Evolutionary conservation across 92 coral and sea anemone genomes (phyloP).

Genomic region (Actinostola sp.): DNA sequence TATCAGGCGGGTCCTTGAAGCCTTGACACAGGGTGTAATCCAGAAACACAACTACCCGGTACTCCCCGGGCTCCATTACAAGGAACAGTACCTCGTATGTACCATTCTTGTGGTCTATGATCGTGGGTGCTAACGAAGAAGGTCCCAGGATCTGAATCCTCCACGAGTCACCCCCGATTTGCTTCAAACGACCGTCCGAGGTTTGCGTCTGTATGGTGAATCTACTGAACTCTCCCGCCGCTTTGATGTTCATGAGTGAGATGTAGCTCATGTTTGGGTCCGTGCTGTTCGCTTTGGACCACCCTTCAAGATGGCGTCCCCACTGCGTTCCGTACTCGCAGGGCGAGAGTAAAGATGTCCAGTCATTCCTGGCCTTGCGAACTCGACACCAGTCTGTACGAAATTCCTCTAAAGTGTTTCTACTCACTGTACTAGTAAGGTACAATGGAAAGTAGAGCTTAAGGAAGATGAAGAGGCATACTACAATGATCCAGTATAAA

Average conservation of each 20-base stretch:
- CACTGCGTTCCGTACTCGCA: conserved; percentile 56
- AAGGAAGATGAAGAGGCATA: conserved; percentile 55
- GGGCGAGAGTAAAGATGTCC: conserved; percentile 55
- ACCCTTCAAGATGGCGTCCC: conserved; percentile 39
- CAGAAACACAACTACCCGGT: conserved; percentile 55
- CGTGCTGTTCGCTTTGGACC: conserved; percentile 60
- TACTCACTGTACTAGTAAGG: conserved; percentile 63
- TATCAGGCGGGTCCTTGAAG: conserved; percentile 76
- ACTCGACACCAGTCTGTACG: conserved; percentile 79
- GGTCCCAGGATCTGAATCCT: conserved; percentile 72
- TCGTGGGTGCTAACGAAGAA: conserved; percentile 72
- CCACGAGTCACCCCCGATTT: conserved; percentile 89
- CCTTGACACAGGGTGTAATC: conserved; percentile 89
- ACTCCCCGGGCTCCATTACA: conserved; percentile 85
- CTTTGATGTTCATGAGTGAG: conserved; percentile 65
- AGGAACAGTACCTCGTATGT: conserved; percentile 89
- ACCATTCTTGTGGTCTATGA: conserved; percentile 88
- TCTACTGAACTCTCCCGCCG: conserved; percentile 83
- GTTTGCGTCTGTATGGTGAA: conserved; percentile 82
- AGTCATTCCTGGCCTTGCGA: conserved; percentile 61
- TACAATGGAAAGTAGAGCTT: conserved; percentile 75
- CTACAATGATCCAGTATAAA: conserved; percentile 66
- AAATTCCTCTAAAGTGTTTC: conserved; percentile 70
- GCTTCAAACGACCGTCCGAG: conserved; percentile 54
- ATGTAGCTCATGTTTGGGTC: conserved; percentile 71